phyloP scores from a whole-genome alignment of 2,797 vertebrate genomes.

The Hippopotamyrus pictus region DNA sequence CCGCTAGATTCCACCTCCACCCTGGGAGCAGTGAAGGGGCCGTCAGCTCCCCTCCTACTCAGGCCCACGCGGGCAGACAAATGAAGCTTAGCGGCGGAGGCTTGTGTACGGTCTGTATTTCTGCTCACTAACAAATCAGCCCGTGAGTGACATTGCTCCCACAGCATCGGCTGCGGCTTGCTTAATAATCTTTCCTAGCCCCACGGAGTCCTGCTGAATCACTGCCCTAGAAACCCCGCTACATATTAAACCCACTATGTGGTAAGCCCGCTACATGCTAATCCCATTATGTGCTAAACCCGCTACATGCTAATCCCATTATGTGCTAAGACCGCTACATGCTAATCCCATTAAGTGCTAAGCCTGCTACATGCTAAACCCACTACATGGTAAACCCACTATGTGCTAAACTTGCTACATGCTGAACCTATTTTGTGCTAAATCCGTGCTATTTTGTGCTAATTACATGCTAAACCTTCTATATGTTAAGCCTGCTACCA shows the following conservation, averaged over 20 bases:
- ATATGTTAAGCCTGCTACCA: not conserved
- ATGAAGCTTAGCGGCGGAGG: not conserved
- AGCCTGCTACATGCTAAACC: not conserved
- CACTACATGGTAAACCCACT: not conserved
- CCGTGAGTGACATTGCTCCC: not conserved
- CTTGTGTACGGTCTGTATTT: not conserved
- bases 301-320: not conserved
- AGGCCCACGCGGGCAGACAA: not conserved
- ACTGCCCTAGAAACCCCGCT: not conserved
- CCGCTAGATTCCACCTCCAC: not conserved
- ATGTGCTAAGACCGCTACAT: not conserved
- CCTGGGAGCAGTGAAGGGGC: not conserved
- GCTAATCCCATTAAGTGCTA: not conserved
- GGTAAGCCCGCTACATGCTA: not conserved
- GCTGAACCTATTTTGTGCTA: not conserved
- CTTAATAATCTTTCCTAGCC: not conserved
- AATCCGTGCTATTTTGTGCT: not conserved
- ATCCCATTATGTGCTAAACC: not conserved
- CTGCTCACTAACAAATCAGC: not conserved
- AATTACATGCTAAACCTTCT: not conserved
- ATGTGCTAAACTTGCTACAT: not conserved
- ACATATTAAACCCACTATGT: not conserved
- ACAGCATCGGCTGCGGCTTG: not conserved
- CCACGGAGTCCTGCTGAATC: not conserved
- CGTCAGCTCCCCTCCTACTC: not conserved